Conservation (phyloP, 2,888 invertebrate species). For the Ophioninae sp. region DNA sequence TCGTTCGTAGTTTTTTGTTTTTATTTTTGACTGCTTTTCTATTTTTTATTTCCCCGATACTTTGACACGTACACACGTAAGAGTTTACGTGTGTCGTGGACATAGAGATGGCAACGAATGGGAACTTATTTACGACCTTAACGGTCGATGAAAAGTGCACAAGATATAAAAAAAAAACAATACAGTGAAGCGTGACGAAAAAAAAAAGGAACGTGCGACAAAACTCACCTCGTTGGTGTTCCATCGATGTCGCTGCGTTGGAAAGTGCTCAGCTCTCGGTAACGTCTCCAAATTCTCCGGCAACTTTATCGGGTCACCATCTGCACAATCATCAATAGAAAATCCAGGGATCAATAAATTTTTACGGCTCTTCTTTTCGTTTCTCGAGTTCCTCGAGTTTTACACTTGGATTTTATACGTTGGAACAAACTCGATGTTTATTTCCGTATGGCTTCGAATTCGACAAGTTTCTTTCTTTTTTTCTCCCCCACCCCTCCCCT, state of each 20-base stretch:
- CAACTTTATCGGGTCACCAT: constrained; percentile 95
- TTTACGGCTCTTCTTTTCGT: constrained; percentile 1
- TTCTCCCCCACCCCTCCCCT: background rate
- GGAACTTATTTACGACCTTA: constrained; percentile 26
- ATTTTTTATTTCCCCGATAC: background rate
- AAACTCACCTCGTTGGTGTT: constrained; percentile 97
- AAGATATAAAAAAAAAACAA: background rate
- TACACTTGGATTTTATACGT: background rate
- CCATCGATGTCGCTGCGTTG: constrained; percentile 97
- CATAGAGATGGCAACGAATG: background rate
- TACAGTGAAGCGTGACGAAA: constrained; percentile 1
- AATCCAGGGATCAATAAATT: constrained; percentile 38
- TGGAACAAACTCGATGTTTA: background rate
- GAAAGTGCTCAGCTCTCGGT: constrained; percentile 96
- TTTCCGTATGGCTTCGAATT: background rate
- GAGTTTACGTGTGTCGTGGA: background rate
- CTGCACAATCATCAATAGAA: constrained; percentile 80
- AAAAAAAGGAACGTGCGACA: constrained; percentile 23
- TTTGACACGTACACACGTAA: background rate
- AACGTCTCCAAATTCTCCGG: constrained; percentile 97
- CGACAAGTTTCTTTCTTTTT: background rate
- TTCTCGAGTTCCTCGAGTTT: background rate
- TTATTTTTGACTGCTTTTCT: background rate
- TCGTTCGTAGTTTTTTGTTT: background rate
- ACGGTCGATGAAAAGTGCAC: constrained; percentile 61